Base-by-base conservation (phyloP, 2,113 vertebrate genomes). In the Lethenteron reissneri region DNA sequence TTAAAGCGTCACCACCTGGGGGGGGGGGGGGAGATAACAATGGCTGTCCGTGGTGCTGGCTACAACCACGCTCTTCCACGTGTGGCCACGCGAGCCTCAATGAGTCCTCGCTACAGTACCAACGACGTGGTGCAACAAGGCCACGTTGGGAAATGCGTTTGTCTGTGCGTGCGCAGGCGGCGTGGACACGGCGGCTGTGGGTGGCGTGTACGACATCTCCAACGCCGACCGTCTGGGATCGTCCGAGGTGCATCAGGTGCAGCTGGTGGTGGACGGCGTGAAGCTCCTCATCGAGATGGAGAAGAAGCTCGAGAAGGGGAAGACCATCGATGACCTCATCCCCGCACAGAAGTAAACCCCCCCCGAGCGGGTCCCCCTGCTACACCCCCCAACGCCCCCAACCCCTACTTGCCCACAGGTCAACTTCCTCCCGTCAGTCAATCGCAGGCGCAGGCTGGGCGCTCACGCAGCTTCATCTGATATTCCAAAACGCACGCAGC, bases 261-360 rank as follows among this genome's bases (percentile, higher is more conserved):
- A 96, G 84, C 77, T 94, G 83, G 92, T 96, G 82, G 89, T 96
- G 9, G 92, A 96, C 3, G 92, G 92, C 0, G 92, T 96, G 74
- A 96, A 96, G 80, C 85, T 96, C 74, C 90, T 95, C 89, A 78
- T 96, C 71, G 90, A 94, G 82, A 94, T 96, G 90, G 92, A 96
- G 83, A 96, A 96, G 86, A 88, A 86, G 75, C 83, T 96, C 71
- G 92, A 96, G 79, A 95, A 96, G 79, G 85, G 85, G 72, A 84
- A 88, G 76, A 11, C 86, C 76, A 90, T 96, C 9, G 91, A 95
- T 59, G 85, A 81, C 84, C 89, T 96, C 88, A 85, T 96, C 79
- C 91, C 91, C 0, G 89, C 91, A 71, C 91, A 96, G 85, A 96
- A 96, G 83, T 95, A 85, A 81, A 84, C 74, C 11, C 75, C 75